Base-by-base conservation (phyloP, 1,140 invertebrate species). In the Amyelois transitella region DNA sequence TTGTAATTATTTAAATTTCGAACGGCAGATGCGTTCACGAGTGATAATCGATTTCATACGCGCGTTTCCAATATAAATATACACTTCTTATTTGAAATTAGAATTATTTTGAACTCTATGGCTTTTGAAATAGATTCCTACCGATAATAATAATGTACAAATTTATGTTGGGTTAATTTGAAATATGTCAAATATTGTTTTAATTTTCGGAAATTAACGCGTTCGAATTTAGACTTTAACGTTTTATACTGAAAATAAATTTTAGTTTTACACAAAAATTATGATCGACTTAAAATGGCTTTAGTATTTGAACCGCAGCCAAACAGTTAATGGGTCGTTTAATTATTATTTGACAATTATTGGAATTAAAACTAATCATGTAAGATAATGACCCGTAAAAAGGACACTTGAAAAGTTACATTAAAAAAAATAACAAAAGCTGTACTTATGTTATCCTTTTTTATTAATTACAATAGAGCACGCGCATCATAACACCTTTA, bases 1-100 rank as follows among this genome's bases (percentile, higher is more conserved):
- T 70, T 73, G 75, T 83, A 77, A 83, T 86, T 86, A 86, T 81
- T 86, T 68, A 83, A 86, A 86, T 82, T 82, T 82, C 58, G 77
- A 80, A 82, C 69, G 70, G 80, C 81, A 86, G 80, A 86, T 83
- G 80, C 75, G 76, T 77, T 70, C 69, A 58, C 61, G 71, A 63
- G 64, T 70, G 73, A 73, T 83, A 85, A 83, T 85, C 81, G 78
- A 81, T 80, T 85, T 75, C 62, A 56, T 58, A 71, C 66, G 67
- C 64, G 51, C 62, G 53, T 64, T 51, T 48, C 51, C 43, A 45
- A 18, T 45, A 43, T 51, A 57, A 59, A 52, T 43, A 58, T 38
- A 14, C 20, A 14, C 14, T 20, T 44, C 3, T n/a, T 6, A 45
- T 19, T 7, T 19, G 18, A 19, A 6, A 8, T 6, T 45, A 7